Evolutionary conservation across 2,888 invertebrate species (phyloP).

Genomic region (Cybosia mesomella): DNA sequence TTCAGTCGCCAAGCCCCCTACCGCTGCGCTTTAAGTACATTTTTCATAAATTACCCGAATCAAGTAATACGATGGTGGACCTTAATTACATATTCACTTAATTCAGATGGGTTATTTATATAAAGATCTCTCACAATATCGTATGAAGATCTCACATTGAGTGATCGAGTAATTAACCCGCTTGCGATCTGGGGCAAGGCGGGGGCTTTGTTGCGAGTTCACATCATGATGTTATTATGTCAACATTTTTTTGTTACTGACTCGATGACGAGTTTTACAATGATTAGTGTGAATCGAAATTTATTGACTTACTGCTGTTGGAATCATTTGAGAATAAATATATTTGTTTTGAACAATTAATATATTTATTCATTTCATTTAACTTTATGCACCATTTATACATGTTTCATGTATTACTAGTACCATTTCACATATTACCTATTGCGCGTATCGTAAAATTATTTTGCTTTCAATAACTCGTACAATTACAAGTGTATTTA

Average conservation of each 20-base stretch:
- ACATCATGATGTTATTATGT: conserved; percentile 56
- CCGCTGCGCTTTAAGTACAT: conserved; percentile 28
- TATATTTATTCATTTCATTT: not conserved
- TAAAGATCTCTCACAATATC: conserved; percentile 58
- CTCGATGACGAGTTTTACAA: not conserved
- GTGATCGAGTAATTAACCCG: conserved; percentile 68
- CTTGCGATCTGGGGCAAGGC: conserved; percentile 62
- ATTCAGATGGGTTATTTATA: conserved; percentile 57
- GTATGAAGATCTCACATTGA: conserved; percentile 72
- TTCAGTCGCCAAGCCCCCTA: not conserved
- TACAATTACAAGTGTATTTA: not conserved
- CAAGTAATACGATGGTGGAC: conserved; percentile 46
- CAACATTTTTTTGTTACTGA: conserved; percentile 50
- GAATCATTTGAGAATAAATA: not conserved
- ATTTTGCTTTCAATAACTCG: too few relatives aligned
- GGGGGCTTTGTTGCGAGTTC: conserved; percentile 55
- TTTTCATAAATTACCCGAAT: conserved; percentile 46
- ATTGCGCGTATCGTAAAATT: not conserved
- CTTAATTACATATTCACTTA: conserved; percentile 65
- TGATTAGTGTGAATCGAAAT: conserved; percentile 6
- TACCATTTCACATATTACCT: not conserved
- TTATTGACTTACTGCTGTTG: not conserved
- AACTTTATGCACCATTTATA: not conserved
- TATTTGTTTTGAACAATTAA: not conserved
- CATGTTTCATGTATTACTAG: too few relatives aligned